These are phyloP conservation scores for Cydia amplana DNA, from an alignment of 1,140 invertebrate species.

Conservation along the genomic window DNA sequence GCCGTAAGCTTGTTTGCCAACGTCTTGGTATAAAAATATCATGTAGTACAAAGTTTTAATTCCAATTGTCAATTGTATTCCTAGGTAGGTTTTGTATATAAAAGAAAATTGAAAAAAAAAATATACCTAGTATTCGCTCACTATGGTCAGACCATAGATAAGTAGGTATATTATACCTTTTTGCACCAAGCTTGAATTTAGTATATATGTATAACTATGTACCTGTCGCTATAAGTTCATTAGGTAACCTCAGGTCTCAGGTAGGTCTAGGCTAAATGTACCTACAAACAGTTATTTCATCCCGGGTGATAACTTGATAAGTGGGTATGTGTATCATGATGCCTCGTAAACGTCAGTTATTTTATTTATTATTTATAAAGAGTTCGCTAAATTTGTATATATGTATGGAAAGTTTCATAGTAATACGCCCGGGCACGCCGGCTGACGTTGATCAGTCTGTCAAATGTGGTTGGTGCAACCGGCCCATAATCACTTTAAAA, in stretches of 20 bases:
- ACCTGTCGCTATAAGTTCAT: not conserved
- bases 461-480: no score
- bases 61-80: not conserved
- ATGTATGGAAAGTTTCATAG: no score
- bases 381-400: no score
- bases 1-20: not conserved
- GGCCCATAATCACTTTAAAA: no score
- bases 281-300: no score
- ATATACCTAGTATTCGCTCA: conserved; percentile 15
- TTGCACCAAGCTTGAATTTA: conserved; percentile 1
- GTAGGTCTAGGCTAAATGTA: no score
- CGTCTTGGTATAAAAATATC: not conserved
- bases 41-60: not conserved
- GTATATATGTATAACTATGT: not conserved
- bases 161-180: conserved; percentile 3
- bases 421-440: no score
- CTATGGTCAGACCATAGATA: not conserved
- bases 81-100: not conserved
- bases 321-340: no score
- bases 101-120: not conserved
- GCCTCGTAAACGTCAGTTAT: no score
- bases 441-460: no score
- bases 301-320: no score
- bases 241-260: not conserved
- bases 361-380: no score